These are phyloP conservation scores for Aleiodes alternator DNA, from an alignment of 2,888 invertebrate species.

Conservation along the genomic window DNA sequence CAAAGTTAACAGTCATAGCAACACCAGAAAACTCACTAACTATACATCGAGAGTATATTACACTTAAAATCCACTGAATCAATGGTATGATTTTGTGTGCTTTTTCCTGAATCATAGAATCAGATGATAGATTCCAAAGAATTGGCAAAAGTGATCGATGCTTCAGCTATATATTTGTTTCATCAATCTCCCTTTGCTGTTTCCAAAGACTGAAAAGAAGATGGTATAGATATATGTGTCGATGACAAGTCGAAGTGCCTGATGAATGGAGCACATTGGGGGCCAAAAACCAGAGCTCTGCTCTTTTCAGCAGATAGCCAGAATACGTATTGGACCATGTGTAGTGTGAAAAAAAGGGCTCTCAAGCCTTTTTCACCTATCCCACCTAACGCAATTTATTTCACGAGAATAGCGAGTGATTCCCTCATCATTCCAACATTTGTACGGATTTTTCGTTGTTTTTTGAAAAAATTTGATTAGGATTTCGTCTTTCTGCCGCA, in stretches of 20 bases:
- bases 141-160: conserved; percentile 43
- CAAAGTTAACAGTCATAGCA: no score
- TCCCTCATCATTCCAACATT: background rate
- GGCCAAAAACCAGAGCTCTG: conserved; percentile 50
- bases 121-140: background rate
- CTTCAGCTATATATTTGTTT: conserved; percentile 41
- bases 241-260: conserved; percentile 51
- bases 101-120: background rate
- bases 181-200: conserved; percentile 55
- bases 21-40: no score
- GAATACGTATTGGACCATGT: conserved; percentile 42
- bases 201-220: conserved; percentile 24
- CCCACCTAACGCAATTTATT: conserved; percentile 56
- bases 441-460: background rate
- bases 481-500: no score
- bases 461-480: no score
- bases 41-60: background rate
- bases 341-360: conserved; percentile 20
- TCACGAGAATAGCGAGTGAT: conserved; percentile 38
- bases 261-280: conserved; percentile 57
- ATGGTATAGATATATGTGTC: conserved; percentile 26
- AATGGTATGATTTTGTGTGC: background rate
- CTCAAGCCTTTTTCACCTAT: conserved; percentile 8
- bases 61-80: no score
- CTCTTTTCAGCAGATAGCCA: conserved; percentile 15